A percentile compares a stretch with the other conserved stretches of the same genome.
These are phyloP conservation scores for Spisula subtruncata DNA, from an alignment of 2,888 invertebrate genomes.

Conservation along the genomic window DNA sequence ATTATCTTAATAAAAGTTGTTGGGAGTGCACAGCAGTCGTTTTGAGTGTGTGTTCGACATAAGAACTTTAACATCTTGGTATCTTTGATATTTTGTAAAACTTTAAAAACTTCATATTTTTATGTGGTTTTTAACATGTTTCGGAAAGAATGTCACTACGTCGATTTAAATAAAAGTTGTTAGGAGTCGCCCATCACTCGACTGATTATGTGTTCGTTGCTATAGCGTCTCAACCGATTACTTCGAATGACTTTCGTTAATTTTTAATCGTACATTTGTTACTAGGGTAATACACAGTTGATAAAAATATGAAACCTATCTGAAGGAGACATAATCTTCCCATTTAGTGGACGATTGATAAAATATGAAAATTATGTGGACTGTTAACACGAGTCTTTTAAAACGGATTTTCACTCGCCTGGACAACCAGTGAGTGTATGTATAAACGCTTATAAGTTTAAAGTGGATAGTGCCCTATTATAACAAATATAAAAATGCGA, in stretches of 20 bases:
- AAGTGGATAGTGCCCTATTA: neutral
- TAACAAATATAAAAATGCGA: too few species aligned
- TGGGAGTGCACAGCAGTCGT: neutral
- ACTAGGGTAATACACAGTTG: neutral
- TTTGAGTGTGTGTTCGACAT: neutral
- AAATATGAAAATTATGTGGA: neutral
- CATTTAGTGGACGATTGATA: neutral
- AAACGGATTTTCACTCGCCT: neutral
- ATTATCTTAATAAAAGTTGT: neutral
- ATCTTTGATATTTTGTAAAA: neutral
- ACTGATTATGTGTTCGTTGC: neutral
- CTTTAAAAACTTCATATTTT: neutral
- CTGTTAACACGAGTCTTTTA: neutral
- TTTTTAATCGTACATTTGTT: neutral
- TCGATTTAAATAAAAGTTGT: constrained; percentile 3
- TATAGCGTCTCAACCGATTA: neutral
- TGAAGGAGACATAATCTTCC: neutral
- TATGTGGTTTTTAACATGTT: neutral
- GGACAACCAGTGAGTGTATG: neutral
- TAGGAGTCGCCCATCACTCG: neutral
- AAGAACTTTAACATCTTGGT: neutral
- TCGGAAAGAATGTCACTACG: neutral
- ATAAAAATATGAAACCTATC: neutral
- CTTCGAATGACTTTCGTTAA: neutral
- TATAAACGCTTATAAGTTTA: neutral